Conservation (phyloP, 2,888 invertebrate species). For the Metellina segmentata region DNA sequence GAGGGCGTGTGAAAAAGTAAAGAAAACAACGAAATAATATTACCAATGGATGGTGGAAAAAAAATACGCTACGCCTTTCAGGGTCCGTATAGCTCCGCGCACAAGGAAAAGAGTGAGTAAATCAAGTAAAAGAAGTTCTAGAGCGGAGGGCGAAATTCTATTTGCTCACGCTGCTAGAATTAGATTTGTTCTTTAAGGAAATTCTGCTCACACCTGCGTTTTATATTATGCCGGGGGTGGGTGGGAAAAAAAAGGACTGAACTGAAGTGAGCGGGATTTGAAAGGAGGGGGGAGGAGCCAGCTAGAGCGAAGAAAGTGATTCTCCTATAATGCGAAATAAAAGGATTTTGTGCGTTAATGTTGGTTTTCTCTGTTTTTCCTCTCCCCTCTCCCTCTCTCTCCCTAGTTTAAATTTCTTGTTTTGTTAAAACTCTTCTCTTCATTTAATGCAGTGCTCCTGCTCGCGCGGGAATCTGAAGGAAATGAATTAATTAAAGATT, state of each 20-base stretch:
- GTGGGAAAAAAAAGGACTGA: conserved; percentile 39
- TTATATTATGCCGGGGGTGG: conserved; percentile 65
- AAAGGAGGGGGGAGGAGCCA: conserved; percentile 12
- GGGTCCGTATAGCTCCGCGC: background rate
- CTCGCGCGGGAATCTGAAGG: background rate
- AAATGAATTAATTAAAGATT: conserved; percentile 59
- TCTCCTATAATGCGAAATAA: conserved; percentile 66
- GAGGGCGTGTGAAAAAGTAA: conserved; percentile 3
- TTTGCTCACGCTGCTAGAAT: conserved; percentile 69
- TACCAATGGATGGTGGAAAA: conserved; percentile 39
- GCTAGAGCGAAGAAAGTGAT: conserved; percentile 45
- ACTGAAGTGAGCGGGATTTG: conserved; percentile 59
- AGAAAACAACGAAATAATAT: conserved; percentile 60
- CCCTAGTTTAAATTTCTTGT: conserved; percentile 37
- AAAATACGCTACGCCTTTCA: conserved; percentile 31
- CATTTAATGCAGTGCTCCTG: background rate
- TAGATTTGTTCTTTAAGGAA: conserved; percentile 73
- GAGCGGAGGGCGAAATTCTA: conserved; percentile 49
- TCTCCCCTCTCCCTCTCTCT: background rate
- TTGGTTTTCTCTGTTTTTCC: conserved; percentile 23
- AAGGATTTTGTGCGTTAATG: conserved; percentile 69
- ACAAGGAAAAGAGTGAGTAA: conserved; percentile 32
- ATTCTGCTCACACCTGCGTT: conserved; percentile 75
- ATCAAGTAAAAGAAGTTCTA: conserved; percentile 66
- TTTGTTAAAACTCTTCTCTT: conserved; percentile 45